Conservation (phyloP, 2,888 invertebrate genomes). For the Ophonus ardosiacus region DNA sequence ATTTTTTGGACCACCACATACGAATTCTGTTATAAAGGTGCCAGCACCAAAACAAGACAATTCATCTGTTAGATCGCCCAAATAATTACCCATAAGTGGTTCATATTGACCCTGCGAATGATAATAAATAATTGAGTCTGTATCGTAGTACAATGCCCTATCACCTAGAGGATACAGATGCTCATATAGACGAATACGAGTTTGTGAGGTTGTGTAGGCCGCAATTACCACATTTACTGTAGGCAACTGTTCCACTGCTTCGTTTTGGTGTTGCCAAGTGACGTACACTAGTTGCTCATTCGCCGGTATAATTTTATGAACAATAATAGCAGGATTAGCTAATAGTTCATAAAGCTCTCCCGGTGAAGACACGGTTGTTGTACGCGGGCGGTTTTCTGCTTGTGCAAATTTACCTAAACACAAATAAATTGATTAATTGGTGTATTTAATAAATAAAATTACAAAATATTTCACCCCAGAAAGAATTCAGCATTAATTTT, state of each 20-base stretch:
- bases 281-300: neutral
- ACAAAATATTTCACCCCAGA: neutral
- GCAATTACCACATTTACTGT: neutral
- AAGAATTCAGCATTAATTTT: neutral
- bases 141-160: too few relatives aligned
- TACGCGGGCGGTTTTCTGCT: neutral
- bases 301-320: neutral
- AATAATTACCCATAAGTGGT: too few relatives aligned
- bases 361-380: neutral
- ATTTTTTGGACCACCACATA: conserved; percentile 71
- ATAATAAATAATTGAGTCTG: too few relatives aligned
- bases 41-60: too few relatives aligned
- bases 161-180: too few relatives aligned
- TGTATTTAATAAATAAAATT: neutral
- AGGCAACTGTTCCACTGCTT: neutral
- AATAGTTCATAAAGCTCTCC: neutral
- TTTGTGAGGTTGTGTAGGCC: conserved; percentile 67
- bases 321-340: neutral
- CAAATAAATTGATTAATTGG: neutral
- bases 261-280: neutral
- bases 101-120: too few relatives aligned
- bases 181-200: too few relatives aligned
- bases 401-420: neutral
- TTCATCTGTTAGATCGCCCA: too few relatives aligned
- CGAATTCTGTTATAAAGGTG: conserved; percentile 68